A percentile compares a stretch with the other conserved stretches of the same genome.
phyloP scores from a whole-genome alignment of 30 jellyfish, hydroid and myxozoan genomes.

The Sanderia malayensis region DNA sequence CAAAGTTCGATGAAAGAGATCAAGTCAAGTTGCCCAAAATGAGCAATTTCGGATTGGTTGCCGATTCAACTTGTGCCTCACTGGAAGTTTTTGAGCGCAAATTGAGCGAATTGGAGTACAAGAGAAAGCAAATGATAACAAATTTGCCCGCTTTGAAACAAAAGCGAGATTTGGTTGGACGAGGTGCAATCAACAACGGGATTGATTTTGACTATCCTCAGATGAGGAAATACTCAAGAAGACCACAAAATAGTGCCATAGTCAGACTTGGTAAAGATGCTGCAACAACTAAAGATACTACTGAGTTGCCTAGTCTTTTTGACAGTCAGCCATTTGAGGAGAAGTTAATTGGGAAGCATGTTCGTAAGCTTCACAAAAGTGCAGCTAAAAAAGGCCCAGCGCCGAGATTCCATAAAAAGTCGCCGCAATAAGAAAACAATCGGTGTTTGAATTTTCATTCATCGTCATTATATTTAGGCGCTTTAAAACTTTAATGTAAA shows the following conservation, averaged over 20 bases:
- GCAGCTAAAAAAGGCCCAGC: no score
- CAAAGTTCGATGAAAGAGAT: no score
- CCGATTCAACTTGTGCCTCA: background rate
- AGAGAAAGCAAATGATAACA: constrained; percentile 11
- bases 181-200: background rate
- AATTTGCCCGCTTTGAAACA: constrained; percentile 25
- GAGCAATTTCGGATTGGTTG: background rate
- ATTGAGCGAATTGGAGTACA: background rate
- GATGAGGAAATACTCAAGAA: constrained; percentile 4
- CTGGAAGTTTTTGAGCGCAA: background rate
- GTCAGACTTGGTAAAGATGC: constrained; percentile 16
- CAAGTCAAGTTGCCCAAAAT: background rate
- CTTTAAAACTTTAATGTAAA: no score
- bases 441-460: no score
- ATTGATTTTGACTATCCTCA: background rate
- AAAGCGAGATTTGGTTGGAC: constrained; percentile 18
- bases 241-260: background rate
- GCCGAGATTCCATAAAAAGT: no score
- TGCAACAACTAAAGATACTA: background rate
- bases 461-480: no score
- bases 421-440: no score
- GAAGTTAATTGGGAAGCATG: constrained; percentile 28
- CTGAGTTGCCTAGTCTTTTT: constrained; percentile 12
- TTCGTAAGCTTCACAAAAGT: constrained; percentile 4
- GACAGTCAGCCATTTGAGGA: constrained; percentile 31